Base-by-base conservation (phyloP, 2,888 invertebrate genomes). In the Drosophila fulvimacula region DNA sequence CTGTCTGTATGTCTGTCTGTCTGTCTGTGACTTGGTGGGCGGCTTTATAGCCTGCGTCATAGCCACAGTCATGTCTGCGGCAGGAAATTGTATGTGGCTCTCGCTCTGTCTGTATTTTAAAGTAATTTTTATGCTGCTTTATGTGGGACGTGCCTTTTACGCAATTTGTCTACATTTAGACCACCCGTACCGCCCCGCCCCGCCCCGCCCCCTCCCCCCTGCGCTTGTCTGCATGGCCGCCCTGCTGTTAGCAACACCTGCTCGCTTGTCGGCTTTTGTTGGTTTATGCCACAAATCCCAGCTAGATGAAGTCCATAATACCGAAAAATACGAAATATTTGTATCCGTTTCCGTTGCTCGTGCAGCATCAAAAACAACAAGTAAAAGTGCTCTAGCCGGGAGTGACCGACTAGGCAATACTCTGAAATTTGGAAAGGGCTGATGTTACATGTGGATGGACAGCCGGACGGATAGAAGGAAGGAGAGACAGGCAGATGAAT, bases 111-210 rank as follows among this genome's bases (percentile, higher is more conserved):
- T 36, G 44, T 59, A 44, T 75, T 77, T 78, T 69, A 64, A 79
- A 81, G 69, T 72, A 71, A 79, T 81, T 81, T 74, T 65, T 72
- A 64, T 78, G 70, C 67, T 78, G 68, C 66, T 71, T 69, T 81
- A 61, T 62, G 71, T 69, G 62, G 66, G 60, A 81, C 82, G 79
- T 79, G 79, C 63, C 77, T 62, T 74, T 81, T 69, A 62, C 79
- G 75, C 81, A 79, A 79, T 79, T 79, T 79, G 81, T 79, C 82
- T 74, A 70, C 74, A 78, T 69, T 81, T 71, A 67, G 64, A 55
- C 27, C 38, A 39, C 21, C 42, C 42, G 41, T 32, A 0, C 27
- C 36, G 19, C 34, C 24, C 30, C 53, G 4, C 41, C n/a, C 36
- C 27, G 10, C 30, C 11, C 17, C 3, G 15, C 4, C 11, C 11